These are phyloP conservation scores for Melitaea cinxia DNA, from an alignment of 1,140 invertebrate genomes.

Conservation along the genomic window DNA sequence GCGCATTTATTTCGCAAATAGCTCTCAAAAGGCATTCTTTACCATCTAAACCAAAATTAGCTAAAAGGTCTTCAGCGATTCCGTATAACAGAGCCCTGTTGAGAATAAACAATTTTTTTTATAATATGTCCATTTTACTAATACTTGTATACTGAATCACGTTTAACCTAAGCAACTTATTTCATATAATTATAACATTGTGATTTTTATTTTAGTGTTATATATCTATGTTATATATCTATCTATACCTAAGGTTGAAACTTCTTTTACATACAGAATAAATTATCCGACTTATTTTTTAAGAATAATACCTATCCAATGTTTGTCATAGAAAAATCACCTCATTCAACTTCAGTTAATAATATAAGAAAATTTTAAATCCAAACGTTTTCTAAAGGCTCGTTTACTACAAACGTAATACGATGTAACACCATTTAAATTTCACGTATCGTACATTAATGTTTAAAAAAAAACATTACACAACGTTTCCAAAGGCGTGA, in stretches of 20 bases:
- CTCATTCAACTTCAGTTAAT: too few relatives aligned
- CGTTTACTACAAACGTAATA: not conserved
- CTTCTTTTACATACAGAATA: too few relatives aligned
- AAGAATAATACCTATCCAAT: too few relatives aligned
- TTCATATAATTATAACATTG: too few relatives aligned
- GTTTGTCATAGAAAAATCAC: too few relatives aligned
- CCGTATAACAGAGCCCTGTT: conserved; percentile 87
- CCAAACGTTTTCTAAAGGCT: not conserved
- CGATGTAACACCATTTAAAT: not conserved
- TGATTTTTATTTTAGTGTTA: too few relatives aligned
- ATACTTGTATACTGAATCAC: too few relatives aligned
- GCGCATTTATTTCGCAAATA: conserved; percentile 92
- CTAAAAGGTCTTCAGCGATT: conserved; percentile 88
- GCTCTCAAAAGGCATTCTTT: conserved; percentile 91
- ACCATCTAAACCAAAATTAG: conserved; percentile 89
- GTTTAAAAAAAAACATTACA: conserved; percentile 19
- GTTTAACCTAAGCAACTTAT: too few relatives aligned
- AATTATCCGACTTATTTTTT: too few relatives aligned
- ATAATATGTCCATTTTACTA: too few relatives aligned
- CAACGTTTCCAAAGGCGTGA: conserved; percentile 8
- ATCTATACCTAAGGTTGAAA: too few relatives aligned
- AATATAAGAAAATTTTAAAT: not conserved
- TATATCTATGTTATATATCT: too few relatives aligned
- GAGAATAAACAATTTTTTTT: conserved; percentile 21
- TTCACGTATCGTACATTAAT: conserved; percentile 5